Evolutionary conservation across 2,113 vertebrate genomes (phyloP).

Genomic region (Pseudonaja textilis): DNA sequence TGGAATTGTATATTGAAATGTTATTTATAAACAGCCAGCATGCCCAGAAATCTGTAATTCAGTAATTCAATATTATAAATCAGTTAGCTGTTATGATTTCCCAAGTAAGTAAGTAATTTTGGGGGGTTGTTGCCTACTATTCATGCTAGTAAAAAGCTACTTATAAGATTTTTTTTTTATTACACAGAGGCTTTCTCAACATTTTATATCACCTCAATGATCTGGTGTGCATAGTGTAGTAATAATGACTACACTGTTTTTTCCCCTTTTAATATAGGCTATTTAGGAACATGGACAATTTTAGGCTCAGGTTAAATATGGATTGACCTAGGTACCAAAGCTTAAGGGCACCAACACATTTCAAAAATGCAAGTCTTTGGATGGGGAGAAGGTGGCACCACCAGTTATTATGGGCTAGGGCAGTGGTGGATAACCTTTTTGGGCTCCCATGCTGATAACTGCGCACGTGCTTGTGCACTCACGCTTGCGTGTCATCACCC

Average conservation of each 20-base stretch:
- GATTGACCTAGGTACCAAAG: not conserved
- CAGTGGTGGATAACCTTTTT: too few species aligned
- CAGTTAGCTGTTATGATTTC: constrained; percentile 8
- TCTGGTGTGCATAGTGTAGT: not conserved
- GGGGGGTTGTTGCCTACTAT: not conserved
- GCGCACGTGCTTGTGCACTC: too few species aligned
- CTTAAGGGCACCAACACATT: not conserved
- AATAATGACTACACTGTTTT: too few species aligned
- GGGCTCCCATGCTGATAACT: too few species aligned
- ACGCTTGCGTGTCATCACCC: too few species aligned
- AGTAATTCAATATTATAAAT: constrained; percentile 23
- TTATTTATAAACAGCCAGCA: not conserved
- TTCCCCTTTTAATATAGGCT: not conserved
- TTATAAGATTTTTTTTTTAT: not conserved
- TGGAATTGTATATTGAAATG: constrained; percentile 16
- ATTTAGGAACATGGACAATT: not conserved
- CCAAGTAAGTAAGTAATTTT: not conserved
- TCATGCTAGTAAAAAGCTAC: constrained; percentile 23
- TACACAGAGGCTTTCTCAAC: fast-evolving
- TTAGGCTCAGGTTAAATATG: not conserved
- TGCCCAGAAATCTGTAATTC: not conserved
- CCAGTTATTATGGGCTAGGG: not conserved
- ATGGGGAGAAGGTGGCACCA: not conserved
- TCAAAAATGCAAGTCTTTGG: not conserved
- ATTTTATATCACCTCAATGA: not conserved